Conservation (phyloP, 2,888 invertebrate genomes). For the Eulithis testata region DNA sequence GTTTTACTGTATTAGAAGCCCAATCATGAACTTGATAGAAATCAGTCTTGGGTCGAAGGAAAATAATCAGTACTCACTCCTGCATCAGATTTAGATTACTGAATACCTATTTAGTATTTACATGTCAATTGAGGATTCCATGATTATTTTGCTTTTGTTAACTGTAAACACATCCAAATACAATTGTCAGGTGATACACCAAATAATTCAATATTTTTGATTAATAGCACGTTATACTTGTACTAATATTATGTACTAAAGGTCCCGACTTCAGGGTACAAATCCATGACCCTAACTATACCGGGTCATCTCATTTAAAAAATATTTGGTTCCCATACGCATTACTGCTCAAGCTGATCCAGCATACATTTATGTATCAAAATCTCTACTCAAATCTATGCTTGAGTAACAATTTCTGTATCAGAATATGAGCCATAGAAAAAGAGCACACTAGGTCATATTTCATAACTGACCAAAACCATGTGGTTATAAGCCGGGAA, state of each 20-base stretch:
- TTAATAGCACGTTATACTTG: constrained; percentile 25
- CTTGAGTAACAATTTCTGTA: too few relatives aligned
- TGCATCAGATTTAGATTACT: constrained; percentile 51
- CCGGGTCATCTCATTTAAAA: too few relatives aligned
- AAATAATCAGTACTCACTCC: constrained; percentile 64
- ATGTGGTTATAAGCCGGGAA: background rate
- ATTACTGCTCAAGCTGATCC: too few relatives aligned
- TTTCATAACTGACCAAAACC: too few relatives aligned
- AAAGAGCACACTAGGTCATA: too few relatives aligned
- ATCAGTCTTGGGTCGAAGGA: constrained; percentile 80
- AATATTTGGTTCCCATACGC: too few relatives aligned
- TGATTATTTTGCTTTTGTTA: constrained; percentile 28
- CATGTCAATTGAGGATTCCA: constrained; percentile 36
- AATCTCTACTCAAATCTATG: too few relatives aligned
- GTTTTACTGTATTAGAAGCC: constrained; percentile 54
- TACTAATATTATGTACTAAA: constrained; percentile 23
- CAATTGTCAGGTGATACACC: constrained; percentile 5
- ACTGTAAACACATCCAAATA: constrained; percentile 21
- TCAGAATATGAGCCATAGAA: too few relatives aligned
- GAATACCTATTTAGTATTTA: constrained; percentile 39
- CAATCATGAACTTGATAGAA: constrained; percentile 66
- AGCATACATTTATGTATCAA: too few relatives aligned
- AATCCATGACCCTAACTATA: background rate
- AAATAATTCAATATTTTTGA: constrained; percentile 5
- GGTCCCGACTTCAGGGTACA: background rate